A percentile compares a stretch with the other conserved stretches of the same genome.
Conservation (phyloP, 1,140 invertebrate species). For the Tribolium castaneum region DNA sequence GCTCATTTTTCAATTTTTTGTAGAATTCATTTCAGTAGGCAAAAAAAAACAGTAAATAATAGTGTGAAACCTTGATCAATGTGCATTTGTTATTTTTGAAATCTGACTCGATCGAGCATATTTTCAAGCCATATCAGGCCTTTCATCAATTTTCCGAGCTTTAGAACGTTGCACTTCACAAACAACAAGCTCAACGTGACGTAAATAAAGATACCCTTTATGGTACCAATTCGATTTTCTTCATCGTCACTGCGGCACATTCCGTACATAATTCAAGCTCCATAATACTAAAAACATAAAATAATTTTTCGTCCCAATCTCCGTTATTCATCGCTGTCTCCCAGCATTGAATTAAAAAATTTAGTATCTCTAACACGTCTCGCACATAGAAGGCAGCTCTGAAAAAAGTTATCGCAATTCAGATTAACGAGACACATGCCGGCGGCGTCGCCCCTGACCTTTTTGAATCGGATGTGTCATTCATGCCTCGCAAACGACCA, state of each 20-base stretch:
- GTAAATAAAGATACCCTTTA: constrained; percentile 1
- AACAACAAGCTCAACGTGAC: constrained; percentile 8
- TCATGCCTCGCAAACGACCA: neutral
- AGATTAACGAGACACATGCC: constrained; percentile 26
- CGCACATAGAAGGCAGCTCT: neutral
- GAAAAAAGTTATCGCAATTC: constrained; percentile 30
- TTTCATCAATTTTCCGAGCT: neutral
- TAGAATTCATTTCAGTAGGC: too few relatives aligned
- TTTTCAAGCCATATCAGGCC: neutral
- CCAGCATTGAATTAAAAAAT: constrained; percentile 1
- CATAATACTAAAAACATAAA: constrained; percentile 3
- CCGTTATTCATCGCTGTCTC: neutral
- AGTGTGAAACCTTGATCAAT: too few relatives aligned
- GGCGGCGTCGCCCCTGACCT: neutral
- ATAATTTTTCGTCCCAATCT: constrained; percentile 10
- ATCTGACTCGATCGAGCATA: neutral
- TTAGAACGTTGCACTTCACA: neutral
- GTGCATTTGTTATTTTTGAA: too few relatives aligned
- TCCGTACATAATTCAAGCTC: neutral
- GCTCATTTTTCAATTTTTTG: too few relatives aligned
- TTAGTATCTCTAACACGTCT: constrained; percentile 23
- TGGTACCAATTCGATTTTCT: constrained; percentile 9
- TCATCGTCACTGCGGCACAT: neutral
- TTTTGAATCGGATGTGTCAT: constrained; percentile 16
- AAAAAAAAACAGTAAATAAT: too few relatives aligned